phyloP scores from a whole-genome alignment of 2,888 invertebrate genomes.

The Stenotaenia linearis region DNA sequence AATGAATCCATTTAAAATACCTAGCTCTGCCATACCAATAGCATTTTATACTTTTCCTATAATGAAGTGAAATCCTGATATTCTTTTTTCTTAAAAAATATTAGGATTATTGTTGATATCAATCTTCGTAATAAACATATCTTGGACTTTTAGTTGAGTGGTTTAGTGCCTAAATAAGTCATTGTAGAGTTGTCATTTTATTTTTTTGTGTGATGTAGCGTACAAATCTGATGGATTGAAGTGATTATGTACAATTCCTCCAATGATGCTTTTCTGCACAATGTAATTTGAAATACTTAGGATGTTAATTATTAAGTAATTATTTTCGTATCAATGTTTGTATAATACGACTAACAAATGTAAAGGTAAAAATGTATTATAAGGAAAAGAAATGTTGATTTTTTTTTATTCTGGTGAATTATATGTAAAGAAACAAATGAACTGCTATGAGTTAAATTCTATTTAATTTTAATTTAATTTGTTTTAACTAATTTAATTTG shows the following conservation, averaged over 20 bases:
- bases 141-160: neutral
- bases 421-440: neutral
- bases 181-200: constrained; percentile 21
- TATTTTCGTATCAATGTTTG: constrained; percentile 22
- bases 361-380: constrained; percentile 14
- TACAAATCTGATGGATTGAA: constrained; percentile 21
- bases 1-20: constrained; percentile 14
- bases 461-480: neutral
- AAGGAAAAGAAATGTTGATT: neutral
- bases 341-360: neutral
- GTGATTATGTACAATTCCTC: constrained; percentile 22
- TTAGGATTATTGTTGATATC: neutral
- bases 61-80: neutral
- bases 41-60: constrained; percentile 7
- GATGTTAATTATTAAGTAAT: constrained; percentile 16
- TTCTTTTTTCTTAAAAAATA: neutral
- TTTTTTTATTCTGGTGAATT: constrained; percentile 5
- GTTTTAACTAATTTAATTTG: neutral
- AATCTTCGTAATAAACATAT: neutral
- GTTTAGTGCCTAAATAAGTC: constrained; percentile 12
- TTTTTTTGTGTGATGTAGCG: constrained; percentile 13
- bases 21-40: constrained; percentile 6
- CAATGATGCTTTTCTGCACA: constrained; percentile 21
- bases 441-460: neutral
- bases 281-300: constrained; percentile 22